Conservation (phyloP, 2,888 invertebrate species). For the Globia sparganii region DNA sequence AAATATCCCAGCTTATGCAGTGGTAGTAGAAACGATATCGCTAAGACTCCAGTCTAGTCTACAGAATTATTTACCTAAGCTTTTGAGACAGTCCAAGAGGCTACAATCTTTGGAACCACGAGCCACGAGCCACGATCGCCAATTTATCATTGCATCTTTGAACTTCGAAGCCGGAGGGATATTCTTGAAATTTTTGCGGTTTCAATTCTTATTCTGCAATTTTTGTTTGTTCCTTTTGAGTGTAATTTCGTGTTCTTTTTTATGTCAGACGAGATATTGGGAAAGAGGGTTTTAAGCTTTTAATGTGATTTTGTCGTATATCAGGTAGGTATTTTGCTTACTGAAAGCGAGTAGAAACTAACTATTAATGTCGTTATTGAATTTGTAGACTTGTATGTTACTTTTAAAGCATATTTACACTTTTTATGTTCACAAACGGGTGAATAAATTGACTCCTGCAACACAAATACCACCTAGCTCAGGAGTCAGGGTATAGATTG, state of each 20-base stretch:
- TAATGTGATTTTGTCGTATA: not conserved
- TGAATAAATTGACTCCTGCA: not conserved
- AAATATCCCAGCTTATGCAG: constrained; percentile 41
- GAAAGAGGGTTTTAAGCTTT: not conserved
- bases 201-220: constrained; percentile 16
- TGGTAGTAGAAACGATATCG: constrained; percentile 39
- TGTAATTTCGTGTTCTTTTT: constrained; percentile 31
- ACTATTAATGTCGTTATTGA: not conserved
- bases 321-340: not conserved
- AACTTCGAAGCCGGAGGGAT: constrained; percentile 62
- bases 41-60: constrained; percentile 52
- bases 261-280: not conserved
- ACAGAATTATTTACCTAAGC: constrained; percentile 80
- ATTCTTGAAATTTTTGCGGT: constrained; percentile 46
- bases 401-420: too few species aligned
- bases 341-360: not conserved
- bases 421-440: not conserved
- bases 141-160: constrained; percentile 80
- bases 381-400: not conserved
- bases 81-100: constrained; percentile 80
- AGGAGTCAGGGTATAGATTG: not conserved
- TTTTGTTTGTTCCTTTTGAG: constrained; percentile 24
- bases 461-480: not conserved
- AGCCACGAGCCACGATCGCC: constrained; percentile 71
- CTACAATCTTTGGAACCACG: constrained; percentile 71